phyloP scores from a whole-genome alignment of 2,888 invertebrate genomes.

The Lathronympha strigana region DNA sequence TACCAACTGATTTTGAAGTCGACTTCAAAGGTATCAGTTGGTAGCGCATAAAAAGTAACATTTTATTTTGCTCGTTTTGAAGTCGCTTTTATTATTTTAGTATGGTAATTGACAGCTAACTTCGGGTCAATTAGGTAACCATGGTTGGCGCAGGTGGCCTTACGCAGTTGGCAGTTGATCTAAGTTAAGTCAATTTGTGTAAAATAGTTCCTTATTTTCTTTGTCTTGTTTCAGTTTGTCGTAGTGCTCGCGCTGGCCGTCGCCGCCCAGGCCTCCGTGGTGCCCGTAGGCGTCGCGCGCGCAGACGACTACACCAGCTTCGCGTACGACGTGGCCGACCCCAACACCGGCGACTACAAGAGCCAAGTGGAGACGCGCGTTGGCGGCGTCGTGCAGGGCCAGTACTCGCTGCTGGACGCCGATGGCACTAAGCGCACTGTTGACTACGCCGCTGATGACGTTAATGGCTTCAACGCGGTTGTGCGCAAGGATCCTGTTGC shows the following conservation, averaged over 20 bases:
- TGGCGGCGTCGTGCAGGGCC: conserved; percentile 81
- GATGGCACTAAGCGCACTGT: conserved; percentile 84
- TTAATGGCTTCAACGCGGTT: conserved; percentile 84
- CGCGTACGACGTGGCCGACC: conserved; percentile 84
- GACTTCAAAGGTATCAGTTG: too few species aligned
- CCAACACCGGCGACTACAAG: conserved; percentile 84
- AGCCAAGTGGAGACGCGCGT: conserved; percentile 82
- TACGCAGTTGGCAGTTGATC: too few species aligned
- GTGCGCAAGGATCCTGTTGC: conserved; percentile 80
- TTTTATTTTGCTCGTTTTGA: too few species aligned
- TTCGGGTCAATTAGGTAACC: too few species aligned
- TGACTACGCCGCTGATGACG: conserved; percentile 83
- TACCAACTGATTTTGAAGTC: too few species aligned
- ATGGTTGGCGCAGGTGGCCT: too few species aligned
- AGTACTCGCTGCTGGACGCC: conserved; percentile 82
- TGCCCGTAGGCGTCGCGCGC: conserved; percentile 81
- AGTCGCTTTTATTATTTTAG: too few species aligned
- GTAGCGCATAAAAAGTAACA: too few species aligned
- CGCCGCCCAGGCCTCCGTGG: conserved; percentile 73
- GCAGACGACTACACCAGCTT: conserved; percentile 82
- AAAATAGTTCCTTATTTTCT: too few species aligned
- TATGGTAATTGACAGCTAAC: too few species aligned
- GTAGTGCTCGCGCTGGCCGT: conserved; percentile 74
- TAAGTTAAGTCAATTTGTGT: too few species aligned
- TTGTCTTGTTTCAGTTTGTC: conserved; percentile 65